Base-by-base conservation (phyloP, 2,113 vertebrate species). In the Saccopteryx bilineata region DNA sequence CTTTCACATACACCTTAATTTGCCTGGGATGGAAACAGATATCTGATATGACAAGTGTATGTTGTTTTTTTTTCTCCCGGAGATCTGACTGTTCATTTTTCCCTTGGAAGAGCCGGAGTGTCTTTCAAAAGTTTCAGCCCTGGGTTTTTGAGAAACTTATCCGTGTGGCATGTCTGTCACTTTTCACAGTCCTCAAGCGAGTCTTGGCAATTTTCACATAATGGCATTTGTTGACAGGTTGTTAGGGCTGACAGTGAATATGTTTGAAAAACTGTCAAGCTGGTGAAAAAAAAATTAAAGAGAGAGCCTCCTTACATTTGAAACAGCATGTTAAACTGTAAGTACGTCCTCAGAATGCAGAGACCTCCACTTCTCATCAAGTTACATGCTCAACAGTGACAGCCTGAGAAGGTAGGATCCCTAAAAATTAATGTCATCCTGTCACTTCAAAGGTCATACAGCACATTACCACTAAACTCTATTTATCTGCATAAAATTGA, bases 121-220 rank as follows among this genome's bases (percentile, higher is more conserved):
- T 98, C 99, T 99, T 98, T 99, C 99, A 99, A 98, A 99, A 99
- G 98, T 99, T 99, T 98, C 98, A 98, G 98, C 98, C 97, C 96
- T 98, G 98, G 98, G 98, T 98, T 98, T 98, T 98, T 98, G 98
- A 99, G 98, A 98, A 98, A 98, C 98, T 99, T 98, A 99, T 99
- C 98, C 97, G 98, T 99, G 98, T 99, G 99, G 99, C 99, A 99
- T 98, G 98, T 98, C 98, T 99, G 99, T 99, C 99, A 99, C 99
- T 98, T 99, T 98, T 98, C 98, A 98, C 98, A 99, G 98, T 97
- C 98, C 98, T 99, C 98, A 98, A 97, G 98, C 98, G 97, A 98
- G 98, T 97, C 98, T 98, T 98, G 98, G 98, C 98, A 98, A 98
- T 98, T 98, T 98, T 98, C 98, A 98, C 98, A 98, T 98, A 98